These are phyloP conservation scores for Chroicocephalus ridibundus DNA, from an alignment of 2,113 vertebrate genomes.

Conservation along the genomic window DNA sequence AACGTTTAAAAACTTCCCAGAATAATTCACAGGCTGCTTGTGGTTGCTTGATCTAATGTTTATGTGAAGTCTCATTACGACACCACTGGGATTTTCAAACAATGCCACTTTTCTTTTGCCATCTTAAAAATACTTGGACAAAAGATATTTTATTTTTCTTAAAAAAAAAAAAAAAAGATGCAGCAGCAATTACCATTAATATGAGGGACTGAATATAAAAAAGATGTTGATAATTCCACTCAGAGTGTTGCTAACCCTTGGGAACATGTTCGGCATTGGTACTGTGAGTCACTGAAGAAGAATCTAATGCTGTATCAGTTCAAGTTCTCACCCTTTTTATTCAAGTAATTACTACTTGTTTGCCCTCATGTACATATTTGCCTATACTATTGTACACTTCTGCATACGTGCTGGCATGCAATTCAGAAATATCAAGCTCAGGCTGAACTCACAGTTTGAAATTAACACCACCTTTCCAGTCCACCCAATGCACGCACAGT, in stretches of 20 bases:
- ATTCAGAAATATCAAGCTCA: neutral
- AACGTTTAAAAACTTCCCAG: constrained; percentile 62
- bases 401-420: neutral
- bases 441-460: neutral
- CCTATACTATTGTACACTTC: neutral
- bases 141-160: neutral
- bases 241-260: neutral
- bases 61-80: constrained; percentile 55
- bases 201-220: neutral
- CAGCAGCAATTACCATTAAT: constrained; percentile 8
- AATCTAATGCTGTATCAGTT: neutral
- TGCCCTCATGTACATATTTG: neutral
- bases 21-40: constrained; percentile 62
- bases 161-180: neutral
- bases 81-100: constrained; percentile 51
- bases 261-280: neutral
- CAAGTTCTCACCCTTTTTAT: neutral
- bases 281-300: neutral
- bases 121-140: constrained; percentile 25
- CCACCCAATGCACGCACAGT: neutral
- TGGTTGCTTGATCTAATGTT: constrained; percentile 53
- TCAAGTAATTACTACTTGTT: neutral
- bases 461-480: neutral
- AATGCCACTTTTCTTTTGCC: constrained; percentile 32
- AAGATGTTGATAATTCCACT: neutral